These are phyloP conservation scores for Cyprinodon brontotheroides DNA, from an alignment of 2,113 vertebrate genomes.

Conservation along the genomic window DNA sequence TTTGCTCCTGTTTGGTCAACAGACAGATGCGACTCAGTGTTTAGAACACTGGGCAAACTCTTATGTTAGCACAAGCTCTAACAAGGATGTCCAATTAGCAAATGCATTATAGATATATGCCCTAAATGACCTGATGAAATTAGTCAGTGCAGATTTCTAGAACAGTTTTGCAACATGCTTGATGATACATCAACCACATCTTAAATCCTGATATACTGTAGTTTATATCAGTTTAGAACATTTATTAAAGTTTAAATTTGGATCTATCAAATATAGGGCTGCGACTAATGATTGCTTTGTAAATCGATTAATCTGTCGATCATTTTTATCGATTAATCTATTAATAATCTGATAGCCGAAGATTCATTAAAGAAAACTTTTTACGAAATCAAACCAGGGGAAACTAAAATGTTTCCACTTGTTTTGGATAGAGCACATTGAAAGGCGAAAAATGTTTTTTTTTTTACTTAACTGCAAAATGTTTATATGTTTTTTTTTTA, in stretches of 20 bases:
- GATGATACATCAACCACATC: neutral
- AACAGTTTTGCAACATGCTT: neutral
- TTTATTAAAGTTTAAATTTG: neutral
- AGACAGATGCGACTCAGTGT: no score
- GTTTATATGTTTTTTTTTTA: no score
- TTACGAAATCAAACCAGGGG: no score
- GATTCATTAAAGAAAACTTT: no score
- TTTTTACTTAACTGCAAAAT: no score
- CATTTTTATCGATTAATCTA: no score
- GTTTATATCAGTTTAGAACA: neutral
- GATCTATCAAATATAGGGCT: neutral
- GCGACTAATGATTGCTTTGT: no score
- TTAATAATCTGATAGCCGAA: no score
- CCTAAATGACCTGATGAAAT: neutral
- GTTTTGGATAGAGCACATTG: no score
- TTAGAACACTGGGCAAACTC: constrained; percentile 2
- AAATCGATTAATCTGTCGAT: no score
- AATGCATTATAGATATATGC: neutral
- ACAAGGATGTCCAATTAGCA: neutral
- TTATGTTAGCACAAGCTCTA: neutral
- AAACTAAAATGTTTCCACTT: neutral
- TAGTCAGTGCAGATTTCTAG: neutral
- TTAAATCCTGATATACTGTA: neutral
- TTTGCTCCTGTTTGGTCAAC: no score
- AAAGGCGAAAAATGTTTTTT: no score